A percentile compares a stretch with the other conserved stretches of the same genome.
Evolutionary conservation across 2,888 invertebrate species (phyloP).

Genomic region (Megamerina dolium): DNA sequence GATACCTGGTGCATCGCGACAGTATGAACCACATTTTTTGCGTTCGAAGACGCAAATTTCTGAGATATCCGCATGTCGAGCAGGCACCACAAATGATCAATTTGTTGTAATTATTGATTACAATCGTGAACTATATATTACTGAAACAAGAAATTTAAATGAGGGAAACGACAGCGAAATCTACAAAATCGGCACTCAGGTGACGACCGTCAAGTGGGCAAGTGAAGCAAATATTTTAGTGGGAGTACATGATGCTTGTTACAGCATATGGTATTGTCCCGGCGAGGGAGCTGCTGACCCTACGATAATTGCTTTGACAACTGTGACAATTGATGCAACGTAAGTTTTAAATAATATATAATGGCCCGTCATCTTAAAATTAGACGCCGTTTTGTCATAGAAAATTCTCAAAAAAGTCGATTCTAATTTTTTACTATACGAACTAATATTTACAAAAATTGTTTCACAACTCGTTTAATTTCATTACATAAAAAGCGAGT

Average conservation of each 20-base stretch:
- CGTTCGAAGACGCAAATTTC: slow-evolving; percentile 61
- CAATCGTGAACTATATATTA: slow-evolving; percentile 80
- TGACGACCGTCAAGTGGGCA: slow-evolving; percentile 57
- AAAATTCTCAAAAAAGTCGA: too few relatives aligned
- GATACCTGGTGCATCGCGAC: slow-evolving; percentile 48
- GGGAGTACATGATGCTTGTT: slow-evolving; percentile 69
- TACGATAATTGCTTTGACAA: slow-evolving; percentile 60
- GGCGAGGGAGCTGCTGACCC: slow-evolving; percentile 66
- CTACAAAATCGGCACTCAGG: slow-evolving; percentile 51
- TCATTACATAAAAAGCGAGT: slow-evolving; percentile 59
- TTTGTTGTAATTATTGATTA: slow-evolving; percentile 83
- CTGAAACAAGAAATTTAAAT: slow-evolving; percentile 51
- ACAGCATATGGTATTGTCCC: slow-evolving; percentile 79
- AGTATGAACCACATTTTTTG: slow-evolving; percentile 67
- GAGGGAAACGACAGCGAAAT: slow-evolving; percentile 30
- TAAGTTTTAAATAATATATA: too few relatives aligned
- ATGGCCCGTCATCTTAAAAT: background rate
- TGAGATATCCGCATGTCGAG: slow-evolving; percentile 78
- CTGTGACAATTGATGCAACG: slow-evolving; percentile 53
- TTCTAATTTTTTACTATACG: too few relatives aligned
- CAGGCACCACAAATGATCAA: slow-evolving; percentile 71
- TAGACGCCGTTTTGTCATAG: too few relatives aligned
- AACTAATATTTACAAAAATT: too few relatives aligned
- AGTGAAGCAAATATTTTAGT: slow-evolving; percentile 72
- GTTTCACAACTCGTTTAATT: too few relatives aligned